A percentile compares a stretch with the other conserved stretches of the same genome.
These are phyloP conservation scores for Manis crassicaudata DNA, from an alignment of 2,797 vertebrate genomes.

Conservation along the genomic window DNA sequence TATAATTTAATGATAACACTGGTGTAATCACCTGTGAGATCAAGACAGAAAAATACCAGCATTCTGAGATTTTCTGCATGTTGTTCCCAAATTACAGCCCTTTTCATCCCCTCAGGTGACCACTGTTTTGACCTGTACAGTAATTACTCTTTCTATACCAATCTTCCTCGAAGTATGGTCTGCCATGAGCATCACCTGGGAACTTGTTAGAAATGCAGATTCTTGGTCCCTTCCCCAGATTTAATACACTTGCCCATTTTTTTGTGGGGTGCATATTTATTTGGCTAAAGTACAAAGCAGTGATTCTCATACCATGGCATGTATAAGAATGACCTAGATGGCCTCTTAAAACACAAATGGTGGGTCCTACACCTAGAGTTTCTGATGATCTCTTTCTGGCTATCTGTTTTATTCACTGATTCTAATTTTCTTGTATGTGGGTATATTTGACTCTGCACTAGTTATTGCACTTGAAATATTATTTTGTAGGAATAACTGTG, in stretches of 20 bases:
- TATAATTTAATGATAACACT: background rate
- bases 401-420: constrained; percentile 3
- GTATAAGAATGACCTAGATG: background rate
- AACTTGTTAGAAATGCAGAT: constrained; percentile 48
- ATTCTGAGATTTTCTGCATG: background rate
- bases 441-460: background rate
- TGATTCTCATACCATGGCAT: background rate
- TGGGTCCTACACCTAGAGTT: background rate
- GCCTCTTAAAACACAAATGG: background rate
- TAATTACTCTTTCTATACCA: background rate
- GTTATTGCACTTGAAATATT: background rate
- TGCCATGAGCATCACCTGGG: background rate
- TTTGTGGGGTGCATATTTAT: background rate
- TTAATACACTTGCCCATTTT: background rate
- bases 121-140: background rate
- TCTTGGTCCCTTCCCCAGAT: background rate
- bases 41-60: background rate
- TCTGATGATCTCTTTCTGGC: constrained; percentile 7
- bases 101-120: background rate
- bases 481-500: background rate
- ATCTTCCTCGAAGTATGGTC: background rate
- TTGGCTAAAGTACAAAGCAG: background rate
- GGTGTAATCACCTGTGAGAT: background rate
- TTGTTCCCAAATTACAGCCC: background rate
- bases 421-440: background rate